A percentile compares a stretch with the other conserved stretches of the same genome.
phyloP scores from a whole-genome alignment of 2,797 vertebrate species.

The Psittacula echo region DNA sequence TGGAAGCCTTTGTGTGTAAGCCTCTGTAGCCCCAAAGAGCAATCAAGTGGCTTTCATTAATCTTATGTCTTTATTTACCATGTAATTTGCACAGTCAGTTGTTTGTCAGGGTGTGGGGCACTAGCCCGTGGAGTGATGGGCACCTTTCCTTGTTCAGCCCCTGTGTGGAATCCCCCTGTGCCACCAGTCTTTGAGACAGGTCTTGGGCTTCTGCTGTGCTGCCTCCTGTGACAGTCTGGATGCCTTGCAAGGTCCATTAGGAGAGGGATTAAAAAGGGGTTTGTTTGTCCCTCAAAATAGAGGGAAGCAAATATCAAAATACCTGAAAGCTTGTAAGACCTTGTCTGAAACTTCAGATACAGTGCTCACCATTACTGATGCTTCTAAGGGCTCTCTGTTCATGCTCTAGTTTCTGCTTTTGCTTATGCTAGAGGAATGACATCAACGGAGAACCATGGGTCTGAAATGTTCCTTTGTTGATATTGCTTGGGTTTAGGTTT shows the following conservation, averaged over 20 bases:
- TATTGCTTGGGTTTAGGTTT: neutral
- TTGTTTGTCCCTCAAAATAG: neutral
- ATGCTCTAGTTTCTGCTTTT: neutral
- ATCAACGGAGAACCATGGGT: neutral
- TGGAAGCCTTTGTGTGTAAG: neutral
- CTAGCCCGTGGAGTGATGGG: rapidly evolving
- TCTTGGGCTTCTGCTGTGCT: neutral
- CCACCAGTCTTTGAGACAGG: neutral
- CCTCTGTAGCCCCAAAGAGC: neutral
- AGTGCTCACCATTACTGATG: rapidly evolving
- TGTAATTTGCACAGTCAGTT: neutral
- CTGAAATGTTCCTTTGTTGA: neutral
- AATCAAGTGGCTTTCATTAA: neutral
- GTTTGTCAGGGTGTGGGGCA: neutral
- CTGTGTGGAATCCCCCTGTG: neutral
- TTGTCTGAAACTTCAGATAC: neutral
- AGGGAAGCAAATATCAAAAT: neutral
- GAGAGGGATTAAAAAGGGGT: neutral
- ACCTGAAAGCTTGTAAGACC: neutral
- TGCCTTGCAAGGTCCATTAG: neutral
- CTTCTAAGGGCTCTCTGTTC: neutral
- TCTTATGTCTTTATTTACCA: neutral
- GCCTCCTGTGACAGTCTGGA: neutral
- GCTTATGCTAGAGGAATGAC: neutral
- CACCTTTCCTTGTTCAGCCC: neutral